phyloP scores from a whole-genome alignment of 1,140 invertebrate genomes.

The Cydia splendana region DNA sequence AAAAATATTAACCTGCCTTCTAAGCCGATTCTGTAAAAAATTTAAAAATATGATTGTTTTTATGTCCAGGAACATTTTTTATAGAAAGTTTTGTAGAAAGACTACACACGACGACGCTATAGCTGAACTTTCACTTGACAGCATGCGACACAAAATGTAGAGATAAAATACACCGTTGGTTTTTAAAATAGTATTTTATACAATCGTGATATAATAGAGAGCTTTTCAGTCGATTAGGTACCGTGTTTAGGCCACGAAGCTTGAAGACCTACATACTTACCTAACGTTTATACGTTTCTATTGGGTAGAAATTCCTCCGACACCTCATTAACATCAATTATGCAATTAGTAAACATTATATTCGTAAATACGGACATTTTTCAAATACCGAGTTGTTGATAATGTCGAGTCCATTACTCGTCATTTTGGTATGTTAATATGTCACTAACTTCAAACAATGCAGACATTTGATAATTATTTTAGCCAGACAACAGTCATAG shows the following conservation, averaged over 20 bases:
- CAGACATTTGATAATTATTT: background rate
- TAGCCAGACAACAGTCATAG: background rate
- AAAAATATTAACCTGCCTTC: too few species aligned
- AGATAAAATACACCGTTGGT: slow-evolving; percentile 1
- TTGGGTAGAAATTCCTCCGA: background rate
- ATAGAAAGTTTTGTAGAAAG: slow-evolving; percentile 11
- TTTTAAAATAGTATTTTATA: background rate
- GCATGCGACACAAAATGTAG: background rate
- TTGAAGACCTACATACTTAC: background rate
- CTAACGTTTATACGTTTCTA: background rate
- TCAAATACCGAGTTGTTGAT: background rate
- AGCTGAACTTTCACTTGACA: background rate
- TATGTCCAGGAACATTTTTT: background rate
- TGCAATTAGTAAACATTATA: slow-evolving; percentile 9
- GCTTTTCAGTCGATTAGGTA: too few species aligned
- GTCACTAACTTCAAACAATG: background rate
- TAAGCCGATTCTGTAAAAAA: too few species aligned
- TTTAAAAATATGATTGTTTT: background rate
- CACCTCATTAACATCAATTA: slow-evolving; percentile 1
- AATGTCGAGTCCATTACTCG: background rate
- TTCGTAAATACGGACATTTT: background rate
- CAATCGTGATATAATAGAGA: too few species aligned
- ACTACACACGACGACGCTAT: background rate
- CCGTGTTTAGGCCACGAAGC: too few species aligned
- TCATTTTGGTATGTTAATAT: background rate